These are phyloP conservation scores for Apis mellifera DNA, from an alignment of 1,140 invertebrate species.

Conservation along the genomic window DNA sequence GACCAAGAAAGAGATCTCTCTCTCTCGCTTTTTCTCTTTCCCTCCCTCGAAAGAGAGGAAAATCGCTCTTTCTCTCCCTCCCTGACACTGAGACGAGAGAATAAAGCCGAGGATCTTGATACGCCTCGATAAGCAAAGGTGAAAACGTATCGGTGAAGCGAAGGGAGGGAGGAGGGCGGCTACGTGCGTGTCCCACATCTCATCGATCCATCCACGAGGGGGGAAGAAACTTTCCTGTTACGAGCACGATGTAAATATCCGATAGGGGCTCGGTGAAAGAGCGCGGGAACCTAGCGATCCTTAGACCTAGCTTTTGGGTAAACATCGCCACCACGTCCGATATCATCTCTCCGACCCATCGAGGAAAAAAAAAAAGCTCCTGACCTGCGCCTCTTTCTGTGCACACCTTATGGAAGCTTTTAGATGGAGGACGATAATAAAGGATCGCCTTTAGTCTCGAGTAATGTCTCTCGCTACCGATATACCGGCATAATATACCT, in stretches of 20 bases:
- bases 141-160: constrained; percentile 29
- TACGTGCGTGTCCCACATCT: neutral
- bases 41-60: neutral
- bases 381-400: constrained; percentile 18
- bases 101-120: neutral
- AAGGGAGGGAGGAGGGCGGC: neutral
- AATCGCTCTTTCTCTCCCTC: no score
- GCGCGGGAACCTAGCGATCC: constrained; percentile 33
- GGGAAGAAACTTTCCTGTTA: constrained; percentile 23
- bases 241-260: constrained; percentile 34
- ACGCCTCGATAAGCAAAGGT: constrained; percentile 4
- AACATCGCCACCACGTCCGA: constrained; percentile 27
- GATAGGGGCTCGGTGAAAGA: constrained; percentile 42
- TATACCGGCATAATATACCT: neutral
- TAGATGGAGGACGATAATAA: constrained; percentile 41
- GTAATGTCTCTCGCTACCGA: neutral
- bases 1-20: neutral
- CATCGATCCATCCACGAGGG: neutral
- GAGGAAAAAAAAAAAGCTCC: neutral
- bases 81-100: neutral
- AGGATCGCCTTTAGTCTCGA: constrained; percentile 28
- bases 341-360: constrained; percentile 40
- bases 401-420: constrained; percentile 17
- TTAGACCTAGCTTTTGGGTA: constrained; percentile 46
- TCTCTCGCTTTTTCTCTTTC: no score